phyloP scores from a whole-genome alignment of 1,140 invertebrate genomes.

The Drosophila ironensis region DNA sequence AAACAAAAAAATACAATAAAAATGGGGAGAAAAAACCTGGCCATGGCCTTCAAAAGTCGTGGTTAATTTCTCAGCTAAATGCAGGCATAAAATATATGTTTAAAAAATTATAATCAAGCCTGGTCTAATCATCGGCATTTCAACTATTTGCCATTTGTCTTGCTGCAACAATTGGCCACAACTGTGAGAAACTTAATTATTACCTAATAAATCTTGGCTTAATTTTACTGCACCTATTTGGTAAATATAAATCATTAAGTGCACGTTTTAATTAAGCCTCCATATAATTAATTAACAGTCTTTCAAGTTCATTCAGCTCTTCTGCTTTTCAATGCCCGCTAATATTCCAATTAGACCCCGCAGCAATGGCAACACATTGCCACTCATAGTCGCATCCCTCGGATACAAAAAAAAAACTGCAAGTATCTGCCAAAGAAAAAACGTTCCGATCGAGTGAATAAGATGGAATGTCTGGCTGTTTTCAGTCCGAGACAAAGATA shows the following conservation, averaged over 20 bases:
- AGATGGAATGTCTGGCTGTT: conserved; percentile 20
- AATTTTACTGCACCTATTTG: too few species aligned
- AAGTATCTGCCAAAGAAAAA: neutral
- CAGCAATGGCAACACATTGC: neutral
- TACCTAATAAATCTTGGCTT: too few species aligned
- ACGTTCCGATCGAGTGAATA: conserved; percentile 11
- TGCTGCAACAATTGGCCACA: conserved; percentile 9
- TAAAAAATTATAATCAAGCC: conserved; percentile 71
- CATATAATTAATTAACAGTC: conserved; percentile 6
- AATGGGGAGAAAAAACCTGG: conserved; percentile 21
- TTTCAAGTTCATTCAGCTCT: conserved; percentile 5
- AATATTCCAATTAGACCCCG: conserved; percentile 17
- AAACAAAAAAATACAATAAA: conserved; percentile 22
- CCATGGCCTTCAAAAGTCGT: conserved; percentile 70
- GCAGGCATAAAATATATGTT: conserved; percentile 75
- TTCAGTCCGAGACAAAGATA: conserved; percentile 24
- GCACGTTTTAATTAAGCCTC: conserved; percentile 8
- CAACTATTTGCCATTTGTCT: neutral
- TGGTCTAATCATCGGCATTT: conserved; percentile 18
- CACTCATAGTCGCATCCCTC: neutral
- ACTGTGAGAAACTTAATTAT: too few species aligned
- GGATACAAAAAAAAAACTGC: too few species aligned
- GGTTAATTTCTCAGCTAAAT: conserved; percentile 76
- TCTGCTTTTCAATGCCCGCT: neutral
- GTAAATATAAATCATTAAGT: neutral